Evolutionary conservation across 2,888 invertebrate genomes (phyloP).

Genomic region (Agrotis ipsilon): DNA sequence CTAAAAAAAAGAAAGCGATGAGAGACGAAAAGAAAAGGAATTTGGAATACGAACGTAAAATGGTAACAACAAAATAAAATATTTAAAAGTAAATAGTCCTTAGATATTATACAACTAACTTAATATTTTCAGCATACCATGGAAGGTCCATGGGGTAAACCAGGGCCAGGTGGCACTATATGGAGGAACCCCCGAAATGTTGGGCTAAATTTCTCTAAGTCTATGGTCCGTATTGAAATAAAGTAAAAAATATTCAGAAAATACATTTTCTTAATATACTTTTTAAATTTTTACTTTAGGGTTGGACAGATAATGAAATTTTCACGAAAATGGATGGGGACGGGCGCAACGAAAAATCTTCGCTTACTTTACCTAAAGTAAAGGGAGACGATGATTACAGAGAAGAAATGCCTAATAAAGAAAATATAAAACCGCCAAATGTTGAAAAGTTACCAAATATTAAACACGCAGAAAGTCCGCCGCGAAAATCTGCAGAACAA

Average conservation of each 20-base stretch:
- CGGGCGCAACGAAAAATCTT: conserved; percentile 79
- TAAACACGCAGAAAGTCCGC: conserved; percentile 67
- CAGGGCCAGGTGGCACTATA: conserved; percentile 93
- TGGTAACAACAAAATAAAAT: conserved; percentile 82
- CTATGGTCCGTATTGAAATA: conserved; percentile 91
- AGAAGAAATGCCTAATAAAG: conserved; percentile 70
- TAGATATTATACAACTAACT: conserved; percentile 24
- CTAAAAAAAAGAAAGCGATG: conserved; percentile 87
- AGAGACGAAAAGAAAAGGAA: conserved; percentile 86
- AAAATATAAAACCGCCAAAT: conserved; percentile 73
- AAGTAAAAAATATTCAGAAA: conserved; percentile 12
- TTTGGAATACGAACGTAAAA: conserved; percentile 88
- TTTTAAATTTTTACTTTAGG: conserved; percentile 70
- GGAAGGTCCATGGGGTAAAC: conserved; percentile 92
- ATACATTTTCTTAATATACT: neutral
- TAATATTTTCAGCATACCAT: conserved; percentile 80
- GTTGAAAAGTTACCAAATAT: conserved; percentile 83
- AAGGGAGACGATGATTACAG: conserved; percentile 86
- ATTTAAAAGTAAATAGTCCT: neutral
- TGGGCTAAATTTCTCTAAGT: conserved; percentile 94
- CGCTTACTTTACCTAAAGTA: conserved; percentile 89
- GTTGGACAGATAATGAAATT: conserved; percentile 87
- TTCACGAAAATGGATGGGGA: conserved; percentile 82
- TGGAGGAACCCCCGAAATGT: conserved; percentile 94
- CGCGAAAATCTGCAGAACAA: conserved; percentile 58